Evolutionary conservation across 2,113 vertebrate genomes (phyloP), one percentile per base, ranked within the genome.

Genomic region (Gorilla gorilla): DNA sequence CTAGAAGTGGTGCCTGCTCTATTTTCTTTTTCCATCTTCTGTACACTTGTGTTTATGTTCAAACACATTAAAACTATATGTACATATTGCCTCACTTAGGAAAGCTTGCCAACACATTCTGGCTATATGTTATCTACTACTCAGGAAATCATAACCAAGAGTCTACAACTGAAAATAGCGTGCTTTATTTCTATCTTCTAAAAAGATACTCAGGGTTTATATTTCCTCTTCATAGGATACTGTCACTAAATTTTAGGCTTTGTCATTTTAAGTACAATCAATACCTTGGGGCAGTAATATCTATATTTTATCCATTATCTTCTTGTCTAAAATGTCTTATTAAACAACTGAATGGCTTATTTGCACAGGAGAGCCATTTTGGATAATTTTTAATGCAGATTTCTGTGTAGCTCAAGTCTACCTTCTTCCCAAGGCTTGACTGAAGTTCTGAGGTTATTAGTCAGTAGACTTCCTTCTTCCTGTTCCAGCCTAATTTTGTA

Each of bases 201-300:
- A 83, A 95, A 32, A 83, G 12, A 96, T 52, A 79, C 8, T 82
- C 43, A 10, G 16, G 48, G 6, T 30, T 92, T 90, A 48, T 43
- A 64, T 38, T 75, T 92, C 50, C 14, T 96, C 70, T 66, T 86
- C 14, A 78, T 40, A 70, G 48, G 35, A 13, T 78, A 90, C 38
- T 80, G 25, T 86, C 30, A 83, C 75, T 93, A 83, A 52, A 97
- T 70, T 89, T 96, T 88, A 88, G 64, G 87, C n/a, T 92, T 85
- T 78, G 40, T 64, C 43, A 87, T 96, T 79, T 92, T 90, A 96
- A 92, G 43, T 89, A 25, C 87, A 96, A 94, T 83, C 30, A 88
- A 43, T 82, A 86, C 4, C 17, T 94, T 40, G 1, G 8, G 16
- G 89, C 12, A 84, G 18, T 61, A 94, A 50, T 83, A 87, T 23